Percentiles rank a stretch among this genome's conserved stretches.
Conservation (phyloP, 1,140 invertebrate genomes). For the Drosophila tristis region DNA sequence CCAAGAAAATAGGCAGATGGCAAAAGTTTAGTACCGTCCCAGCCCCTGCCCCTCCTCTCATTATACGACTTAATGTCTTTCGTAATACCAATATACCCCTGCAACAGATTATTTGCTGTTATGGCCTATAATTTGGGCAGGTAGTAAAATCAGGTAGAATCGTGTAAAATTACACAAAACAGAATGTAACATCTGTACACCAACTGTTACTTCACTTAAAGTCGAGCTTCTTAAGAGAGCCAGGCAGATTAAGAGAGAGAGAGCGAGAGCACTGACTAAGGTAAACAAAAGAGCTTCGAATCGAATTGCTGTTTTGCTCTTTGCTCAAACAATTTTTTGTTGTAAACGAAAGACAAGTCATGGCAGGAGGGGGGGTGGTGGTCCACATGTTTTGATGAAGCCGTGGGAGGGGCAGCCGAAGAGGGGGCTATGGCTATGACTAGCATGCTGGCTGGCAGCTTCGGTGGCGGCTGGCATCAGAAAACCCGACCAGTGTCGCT, state of each 20-base stretch:
- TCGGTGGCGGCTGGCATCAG: constrained; percentile 47
- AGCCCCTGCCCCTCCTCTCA: neutral
- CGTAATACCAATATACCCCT: constrained; percentile 16
- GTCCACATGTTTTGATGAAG: constrained; percentile 8
- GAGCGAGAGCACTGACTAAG: constrained; percentile 36
- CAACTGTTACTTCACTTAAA: constrained; percentile 11
- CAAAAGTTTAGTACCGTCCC: constrained; percentile 27
- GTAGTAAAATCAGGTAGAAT: constrained; percentile 33
- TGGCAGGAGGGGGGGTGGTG: constrained; percentile 15
- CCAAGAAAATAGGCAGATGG: constrained; percentile 3
- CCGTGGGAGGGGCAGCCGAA: neutral
- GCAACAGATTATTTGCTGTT: constrained; percentile 29
- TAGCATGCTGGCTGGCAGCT: constrained; percentile 34
- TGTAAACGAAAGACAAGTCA: constrained; percentile 17
- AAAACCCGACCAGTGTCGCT: constrained; percentile 64
- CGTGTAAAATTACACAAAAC: constrained; percentile 16
- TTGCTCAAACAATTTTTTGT: constrained; percentile 19
- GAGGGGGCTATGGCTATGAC: constrained; percentile 25
- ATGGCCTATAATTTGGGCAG: constrained; percentile 12
- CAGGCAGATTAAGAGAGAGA: constrained; percentile 24
- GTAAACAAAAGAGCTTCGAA: constrained; percentile 51
- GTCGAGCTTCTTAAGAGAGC: constrained; percentile 23
- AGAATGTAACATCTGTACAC: constrained; percentile 20
- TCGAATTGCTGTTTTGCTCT: constrained; percentile 2
- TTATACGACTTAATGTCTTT: constrained; percentile 45